These are phyloP conservation scores for Characodon lateralis DNA, from an alignment of 2,797 vertebrate genomes.

Conservation along the genomic window DNA sequence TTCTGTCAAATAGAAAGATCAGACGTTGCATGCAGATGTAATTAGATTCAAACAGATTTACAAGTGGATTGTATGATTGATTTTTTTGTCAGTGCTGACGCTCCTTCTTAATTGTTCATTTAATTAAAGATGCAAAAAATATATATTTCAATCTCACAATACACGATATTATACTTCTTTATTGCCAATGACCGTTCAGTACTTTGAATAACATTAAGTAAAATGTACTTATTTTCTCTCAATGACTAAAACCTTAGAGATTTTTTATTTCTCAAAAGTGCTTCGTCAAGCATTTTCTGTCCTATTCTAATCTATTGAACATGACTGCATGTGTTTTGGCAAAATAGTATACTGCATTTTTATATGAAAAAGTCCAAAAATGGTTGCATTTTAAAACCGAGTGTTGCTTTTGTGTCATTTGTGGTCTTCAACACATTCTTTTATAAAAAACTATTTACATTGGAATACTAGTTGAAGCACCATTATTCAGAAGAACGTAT, in stretches of 20 bases:
- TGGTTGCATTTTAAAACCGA: too few species aligned
- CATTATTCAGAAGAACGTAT: not conserved
- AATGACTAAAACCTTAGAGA: too few species aligned
- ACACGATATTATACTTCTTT: too few species aligned
- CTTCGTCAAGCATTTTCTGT: not conserved
- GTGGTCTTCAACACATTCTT: not conserved
- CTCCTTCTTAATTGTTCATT: not conserved
- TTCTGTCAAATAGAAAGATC: conserved; percentile 25
- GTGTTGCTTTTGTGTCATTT: not conserved
- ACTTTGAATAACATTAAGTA: too few species aligned
- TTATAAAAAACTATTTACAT: not conserved
- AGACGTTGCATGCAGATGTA: conserved; percentile 34
- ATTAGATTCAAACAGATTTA: conserved; percentile 13
- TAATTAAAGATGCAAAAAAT: not conserved
- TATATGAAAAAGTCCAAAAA: too few species aligned
- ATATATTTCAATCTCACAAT: too few species aligned
- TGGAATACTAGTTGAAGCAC: not conserved
- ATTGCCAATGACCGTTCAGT: too few species aligned
- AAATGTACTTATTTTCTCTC: too few species aligned
- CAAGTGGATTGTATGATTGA: not conserved
- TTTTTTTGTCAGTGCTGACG: not conserved
- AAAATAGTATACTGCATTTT: too few species aligned
- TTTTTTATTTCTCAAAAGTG: not conserved
- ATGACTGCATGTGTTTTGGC: too few species aligned
- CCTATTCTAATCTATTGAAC: too few species aligned